Percentiles rank a stretch among this genome's conserved stretches.
Evolutionary conservation across 2,113 vertebrate species (phyloP).

Genomic region (Acanthochromis polyacanthus): DNA sequence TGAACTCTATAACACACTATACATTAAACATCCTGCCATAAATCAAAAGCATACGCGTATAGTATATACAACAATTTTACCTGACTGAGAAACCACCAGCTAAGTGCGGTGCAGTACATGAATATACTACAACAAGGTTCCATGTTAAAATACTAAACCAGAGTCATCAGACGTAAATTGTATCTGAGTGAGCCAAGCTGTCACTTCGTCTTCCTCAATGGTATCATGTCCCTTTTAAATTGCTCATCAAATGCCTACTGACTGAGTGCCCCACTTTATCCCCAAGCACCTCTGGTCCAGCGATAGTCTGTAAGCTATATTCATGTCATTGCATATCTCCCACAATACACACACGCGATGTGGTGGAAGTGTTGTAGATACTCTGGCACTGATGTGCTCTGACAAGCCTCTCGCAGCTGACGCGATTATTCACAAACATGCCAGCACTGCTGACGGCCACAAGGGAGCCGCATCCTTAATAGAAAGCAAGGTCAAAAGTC

Average conservation of each 20-base stretch:
- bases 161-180: background rate
- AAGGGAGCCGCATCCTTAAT: conserved; percentile 35
- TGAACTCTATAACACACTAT: conserved; percentile 25
- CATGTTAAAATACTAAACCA: background rate
- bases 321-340: conserved; percentile 7
- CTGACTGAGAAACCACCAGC: conserved; percentile 10
- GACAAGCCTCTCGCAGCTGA: conserved; percentile 50
- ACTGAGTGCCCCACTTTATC: background rate
- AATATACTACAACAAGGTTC: background rate
- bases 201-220: background rate
- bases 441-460: background rate
- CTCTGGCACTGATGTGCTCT: conserved; percentile 28
- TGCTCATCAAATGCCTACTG: conserved; percentile 8
- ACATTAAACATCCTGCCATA: conserved; percentile 32
- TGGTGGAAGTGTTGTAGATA: conserved; percentile 18
- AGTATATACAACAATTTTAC: background rate
- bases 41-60: conserved; percentile 16
- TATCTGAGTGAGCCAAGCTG: background rate
- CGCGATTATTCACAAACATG: conserved; percentile 33
- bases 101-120: background rate
- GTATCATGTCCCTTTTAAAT: conserved; percentile 17
- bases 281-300: background rate
- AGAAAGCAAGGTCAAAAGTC: conserved; percentile 41
- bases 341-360: background rate
- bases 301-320: conserved; percentile 19